phyloP scores from a whole-genome alignment of 2,797 vertebrate species.

The Aeoliscus strigatus region DNA sequence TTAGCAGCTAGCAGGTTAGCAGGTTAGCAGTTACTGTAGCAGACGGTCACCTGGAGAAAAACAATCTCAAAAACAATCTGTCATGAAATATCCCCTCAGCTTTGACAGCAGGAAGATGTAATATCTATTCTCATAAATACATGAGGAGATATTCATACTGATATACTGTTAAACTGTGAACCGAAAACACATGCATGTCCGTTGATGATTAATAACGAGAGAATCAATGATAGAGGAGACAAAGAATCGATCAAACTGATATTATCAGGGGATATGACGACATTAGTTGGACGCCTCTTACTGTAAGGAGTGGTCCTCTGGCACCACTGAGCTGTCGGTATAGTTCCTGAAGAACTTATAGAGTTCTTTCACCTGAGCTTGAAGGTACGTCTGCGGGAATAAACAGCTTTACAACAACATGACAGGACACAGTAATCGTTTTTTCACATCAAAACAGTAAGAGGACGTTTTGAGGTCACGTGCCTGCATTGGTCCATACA shows the following conservation, averaged over 20 bases:
- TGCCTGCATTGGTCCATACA: conserved; percentile 75
- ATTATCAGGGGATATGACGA: too few species aligned
- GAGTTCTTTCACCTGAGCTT: conserved; percentile 69
- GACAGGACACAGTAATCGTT: too few species aligned
- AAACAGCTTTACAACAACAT: not conserved
- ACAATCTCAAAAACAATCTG: too few species aligned
- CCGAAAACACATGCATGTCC: conserved; percentile 1
- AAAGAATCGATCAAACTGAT: too few species aligned
- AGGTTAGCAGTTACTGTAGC: too few species aligned
- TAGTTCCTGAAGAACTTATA: conserved; percentile 51
- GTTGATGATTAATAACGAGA: not conserved
- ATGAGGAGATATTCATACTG: too few species aligned
- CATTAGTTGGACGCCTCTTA: conserved; percentile 60
- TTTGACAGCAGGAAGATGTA: too few species aligned
- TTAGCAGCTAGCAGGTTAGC: too few species aligned
- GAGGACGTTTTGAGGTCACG: conserved; percentile 2
- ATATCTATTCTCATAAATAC: too few species aligned
- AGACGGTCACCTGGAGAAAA: too few species aligned
- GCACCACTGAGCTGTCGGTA: conserved; percentile 23
- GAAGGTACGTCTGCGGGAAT: conserved; percentile 76
- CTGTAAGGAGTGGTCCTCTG: conserved; percentile 68
- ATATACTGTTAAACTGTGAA: conserved; percentile 1
- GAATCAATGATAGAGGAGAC: not conserved
- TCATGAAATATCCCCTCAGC: too few species aligned
- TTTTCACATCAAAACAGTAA: too few species aligned